phyloP scores from a whole-genome alignment of 2,797 vertebrate genomes.

The Loriculus beryllinus region DNA sequence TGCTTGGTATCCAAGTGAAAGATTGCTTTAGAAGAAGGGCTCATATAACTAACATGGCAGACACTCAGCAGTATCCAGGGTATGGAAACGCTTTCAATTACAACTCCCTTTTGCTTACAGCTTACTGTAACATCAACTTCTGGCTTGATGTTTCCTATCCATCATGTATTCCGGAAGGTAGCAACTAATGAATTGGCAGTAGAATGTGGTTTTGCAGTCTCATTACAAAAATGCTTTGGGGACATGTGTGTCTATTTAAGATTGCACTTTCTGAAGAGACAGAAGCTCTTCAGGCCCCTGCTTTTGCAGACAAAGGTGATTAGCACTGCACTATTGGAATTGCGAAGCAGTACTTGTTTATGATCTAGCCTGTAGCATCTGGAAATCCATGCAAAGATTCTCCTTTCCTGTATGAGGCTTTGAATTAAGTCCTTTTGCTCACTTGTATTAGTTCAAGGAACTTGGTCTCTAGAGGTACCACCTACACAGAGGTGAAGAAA shows the following conservation, averaged over 20 bases:
- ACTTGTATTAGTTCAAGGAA: not conserved
- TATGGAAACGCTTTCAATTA: slow-evolving; percentile 27
- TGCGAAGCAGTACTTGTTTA: not conserved
- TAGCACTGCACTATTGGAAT: not conserved
- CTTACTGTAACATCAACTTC: not conserved
- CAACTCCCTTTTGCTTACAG: not conserved
- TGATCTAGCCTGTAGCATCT: not conserved
- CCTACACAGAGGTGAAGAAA: slow-evolving; percentile 51
- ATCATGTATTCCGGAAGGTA: not conserved
- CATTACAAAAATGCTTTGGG: not conserved
- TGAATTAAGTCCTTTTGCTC: not conserved
- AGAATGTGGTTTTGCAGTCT: not conserved
- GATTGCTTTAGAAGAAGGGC: slow-evolving; percentile 14
- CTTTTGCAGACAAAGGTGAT: not conserved
- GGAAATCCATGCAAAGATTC: not conserved
- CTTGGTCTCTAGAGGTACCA: not conserved
- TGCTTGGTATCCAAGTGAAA: slow-evolving; percentile 11
- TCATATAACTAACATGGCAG: slow-evolving; percentile 21
- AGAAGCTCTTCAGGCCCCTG: not conserved
- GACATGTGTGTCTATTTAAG: not conserved
- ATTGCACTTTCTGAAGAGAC: not conserved
- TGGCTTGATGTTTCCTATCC: not conserved
- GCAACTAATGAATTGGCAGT: not conserved
- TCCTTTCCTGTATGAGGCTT: not conserved
- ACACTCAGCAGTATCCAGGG: not conserved